phyloP scores from a whole-genome alignment of 2,113 vertebrate species.

The Syrmaticus mikado region DNA sequence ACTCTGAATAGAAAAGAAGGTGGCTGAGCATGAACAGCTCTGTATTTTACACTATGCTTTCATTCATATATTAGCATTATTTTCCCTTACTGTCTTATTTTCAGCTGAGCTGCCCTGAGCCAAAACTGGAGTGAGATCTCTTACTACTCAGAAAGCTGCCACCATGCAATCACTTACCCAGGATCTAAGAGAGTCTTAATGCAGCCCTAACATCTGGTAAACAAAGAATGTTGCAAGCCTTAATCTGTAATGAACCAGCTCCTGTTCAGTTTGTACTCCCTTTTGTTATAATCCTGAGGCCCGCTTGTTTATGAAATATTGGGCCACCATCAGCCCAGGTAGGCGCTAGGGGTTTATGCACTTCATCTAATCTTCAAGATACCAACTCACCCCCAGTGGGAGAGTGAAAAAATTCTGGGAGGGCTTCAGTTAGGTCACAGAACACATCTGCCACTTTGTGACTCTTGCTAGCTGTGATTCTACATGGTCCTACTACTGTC shows the following conservation, averaged over 20 bases:
- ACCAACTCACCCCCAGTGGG: neutral
- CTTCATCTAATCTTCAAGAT: neutral
- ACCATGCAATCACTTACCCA: neutral
- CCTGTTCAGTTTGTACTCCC: neutral
- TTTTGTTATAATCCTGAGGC: neutral
- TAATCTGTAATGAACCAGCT: neutral
- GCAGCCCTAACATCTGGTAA: neutral
- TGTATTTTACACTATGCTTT: neutral
- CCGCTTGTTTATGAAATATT: neutral
- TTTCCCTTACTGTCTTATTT: conserved; percentile 8
- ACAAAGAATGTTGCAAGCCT: neutral
- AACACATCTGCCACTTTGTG: neutral
- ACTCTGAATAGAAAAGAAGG: neutral
- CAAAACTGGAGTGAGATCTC: neutral
- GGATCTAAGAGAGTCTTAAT: neutral
- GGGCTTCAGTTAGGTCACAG: neutral
- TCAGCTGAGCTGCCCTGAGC: neutral
- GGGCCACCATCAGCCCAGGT: neutral
- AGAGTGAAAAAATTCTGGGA: neutral
- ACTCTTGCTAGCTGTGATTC: neutral
- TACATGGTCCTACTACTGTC: neutral
- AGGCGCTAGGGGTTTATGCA: neutral
- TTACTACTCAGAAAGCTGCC: neutral
- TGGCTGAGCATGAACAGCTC: neutral
- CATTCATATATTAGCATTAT: neutral